Percentiles rank a stretch among this genome's conserved stretches.
Evolutionary conservation across 2,797 vertebrate species (phyloP).

Genomic region (Toxotes lorentzi): DNA sequence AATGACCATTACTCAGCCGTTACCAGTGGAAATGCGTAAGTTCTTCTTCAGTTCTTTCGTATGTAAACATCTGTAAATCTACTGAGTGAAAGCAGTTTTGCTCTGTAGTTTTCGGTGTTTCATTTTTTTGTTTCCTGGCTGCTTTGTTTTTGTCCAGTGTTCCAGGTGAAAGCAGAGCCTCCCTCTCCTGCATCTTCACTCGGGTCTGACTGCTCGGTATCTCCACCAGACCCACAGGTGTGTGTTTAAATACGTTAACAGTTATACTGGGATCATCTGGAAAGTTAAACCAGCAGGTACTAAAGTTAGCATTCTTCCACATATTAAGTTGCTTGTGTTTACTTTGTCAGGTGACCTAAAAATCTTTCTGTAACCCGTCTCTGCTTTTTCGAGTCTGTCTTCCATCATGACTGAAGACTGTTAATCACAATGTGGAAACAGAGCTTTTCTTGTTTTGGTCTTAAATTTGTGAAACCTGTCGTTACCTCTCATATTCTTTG

Average conservation of each 20-base stretch:
- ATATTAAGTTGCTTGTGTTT: too few species aligned
- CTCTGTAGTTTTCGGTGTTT: not conserved
- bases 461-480: too few species aligned
- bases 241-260: not conserved
- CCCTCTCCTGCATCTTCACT: constrained; percentile 88
- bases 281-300: too few species aligned
- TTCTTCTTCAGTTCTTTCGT: not conserved
- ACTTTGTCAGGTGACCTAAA: not conserved
- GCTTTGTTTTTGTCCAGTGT: constrained; percentile 76
- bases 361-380: too few species aligned
- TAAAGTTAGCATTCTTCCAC: too few species aligned
- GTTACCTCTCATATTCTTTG: too few species aligned
- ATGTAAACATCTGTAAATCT: not conserved
- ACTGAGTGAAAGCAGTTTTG: not conserved
- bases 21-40: constrained; percentile 86
- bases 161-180: constrained; percentile 91
- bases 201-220: constrained; percentile 75
- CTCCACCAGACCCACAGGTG: constrained; percentile 84
- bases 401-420: too few species aligned
- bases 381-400: too few species aligned
- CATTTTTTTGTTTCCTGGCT: not conserved
- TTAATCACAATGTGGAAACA: too few species aligned
- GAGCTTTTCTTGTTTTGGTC: too few species aligned
- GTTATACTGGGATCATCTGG: too few species aligned
- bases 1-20: constrained; percentile 79